These are phyloP conservation scores for Enteromius treurensis DNA, from an alignment of 2,797 vertebrate genomes.

Conservation along the genomic window DNA sequence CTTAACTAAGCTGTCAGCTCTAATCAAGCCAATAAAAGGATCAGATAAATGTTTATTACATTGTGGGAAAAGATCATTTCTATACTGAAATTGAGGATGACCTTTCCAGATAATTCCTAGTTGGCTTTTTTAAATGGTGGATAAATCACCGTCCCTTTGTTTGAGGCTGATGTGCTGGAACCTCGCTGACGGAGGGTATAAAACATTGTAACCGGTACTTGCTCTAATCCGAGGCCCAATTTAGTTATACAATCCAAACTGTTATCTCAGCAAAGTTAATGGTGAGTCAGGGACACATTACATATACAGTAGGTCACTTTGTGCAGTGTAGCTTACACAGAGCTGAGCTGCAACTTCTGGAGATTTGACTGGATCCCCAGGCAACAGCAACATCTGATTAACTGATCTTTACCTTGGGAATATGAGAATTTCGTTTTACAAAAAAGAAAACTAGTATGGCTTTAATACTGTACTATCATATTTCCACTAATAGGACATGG, in stretches of 20 bases:
- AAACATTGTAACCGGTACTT: constrained; percentile 62
- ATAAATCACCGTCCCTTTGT: constrained; percentile 78
- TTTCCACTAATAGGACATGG: neutral
- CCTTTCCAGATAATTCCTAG: constrained; percentile 96
- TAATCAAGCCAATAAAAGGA: constrained; percentile 98
- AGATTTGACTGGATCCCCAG: constrained; percentile 19
- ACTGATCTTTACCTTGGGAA: constrained; percentile 19
- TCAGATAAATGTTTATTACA: constrained; percentile 99
- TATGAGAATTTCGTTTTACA: neutral
- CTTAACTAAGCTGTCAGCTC: constrained; percentile 99
- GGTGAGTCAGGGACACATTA: constrained; percentile 49
- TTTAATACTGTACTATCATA: neutral
- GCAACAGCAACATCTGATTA: constrained; percentile 18
- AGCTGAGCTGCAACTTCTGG: constrained; percentile 21
- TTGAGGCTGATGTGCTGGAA: constrained; percentile 74
- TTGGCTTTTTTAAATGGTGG: constrained; percentile 78
- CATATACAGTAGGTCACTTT: constrained; percentile 26
- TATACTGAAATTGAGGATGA: constrained; percentile 99
- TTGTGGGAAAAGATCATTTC: constrained; percentile 98
- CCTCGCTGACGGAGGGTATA: constrained; percentile 74
- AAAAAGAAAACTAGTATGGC: neutral
- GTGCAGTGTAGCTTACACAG: constrained; percentile 43
- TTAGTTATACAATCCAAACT: constrained; percentile 53
- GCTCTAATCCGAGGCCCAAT: constrained; percentile 46
- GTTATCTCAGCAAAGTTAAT: constrained; percentile 51